These are phyloP conservation scores for Daubentonia madagascariensis DNA, from an alignment of 2,113 vertebrate genomes.

Conservation along the genomic window DNA sequence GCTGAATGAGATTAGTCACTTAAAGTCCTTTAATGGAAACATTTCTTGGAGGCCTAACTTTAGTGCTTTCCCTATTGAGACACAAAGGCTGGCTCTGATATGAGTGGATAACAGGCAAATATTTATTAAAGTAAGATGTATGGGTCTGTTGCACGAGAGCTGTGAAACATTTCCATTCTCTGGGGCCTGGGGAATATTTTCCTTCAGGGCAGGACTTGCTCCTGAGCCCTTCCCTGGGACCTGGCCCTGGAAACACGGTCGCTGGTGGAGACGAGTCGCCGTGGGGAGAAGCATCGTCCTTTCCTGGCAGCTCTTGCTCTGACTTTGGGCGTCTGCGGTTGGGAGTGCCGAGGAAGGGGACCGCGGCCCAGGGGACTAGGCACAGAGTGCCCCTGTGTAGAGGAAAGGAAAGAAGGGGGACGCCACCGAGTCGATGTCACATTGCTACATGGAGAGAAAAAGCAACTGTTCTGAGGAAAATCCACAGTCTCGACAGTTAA, in stretches of 20 bases:
- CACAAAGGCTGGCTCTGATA: fast-evolving
- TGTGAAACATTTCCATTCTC: fast-evolving
- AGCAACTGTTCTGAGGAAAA: fast-evolving
- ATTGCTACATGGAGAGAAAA: neutral
- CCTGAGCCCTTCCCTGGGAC: no score
- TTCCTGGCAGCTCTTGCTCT: neutral
- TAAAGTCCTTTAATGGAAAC: neutral
- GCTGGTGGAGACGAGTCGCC: neutral
- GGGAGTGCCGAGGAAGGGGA: neutral
- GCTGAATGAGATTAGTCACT: neutral
- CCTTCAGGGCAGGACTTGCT: fast-evolving
- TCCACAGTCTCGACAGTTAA: neutral
- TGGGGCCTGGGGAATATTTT: neutral
- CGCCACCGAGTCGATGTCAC: neutral
- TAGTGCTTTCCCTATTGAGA: neutral
- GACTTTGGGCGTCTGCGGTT: neutral
- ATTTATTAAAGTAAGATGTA: neutral
- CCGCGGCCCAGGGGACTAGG: no score
- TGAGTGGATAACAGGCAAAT: fast-evolving
- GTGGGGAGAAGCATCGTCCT: neutral
- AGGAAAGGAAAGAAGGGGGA: neutral
- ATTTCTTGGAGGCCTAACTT: neutral
- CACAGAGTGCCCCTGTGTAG: neutral
- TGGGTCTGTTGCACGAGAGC: neutral
- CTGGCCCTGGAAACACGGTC: neutral